Conservation (phyloP, 1,140 invertebrate genomes). For the Calosoma granatense region DNA sequence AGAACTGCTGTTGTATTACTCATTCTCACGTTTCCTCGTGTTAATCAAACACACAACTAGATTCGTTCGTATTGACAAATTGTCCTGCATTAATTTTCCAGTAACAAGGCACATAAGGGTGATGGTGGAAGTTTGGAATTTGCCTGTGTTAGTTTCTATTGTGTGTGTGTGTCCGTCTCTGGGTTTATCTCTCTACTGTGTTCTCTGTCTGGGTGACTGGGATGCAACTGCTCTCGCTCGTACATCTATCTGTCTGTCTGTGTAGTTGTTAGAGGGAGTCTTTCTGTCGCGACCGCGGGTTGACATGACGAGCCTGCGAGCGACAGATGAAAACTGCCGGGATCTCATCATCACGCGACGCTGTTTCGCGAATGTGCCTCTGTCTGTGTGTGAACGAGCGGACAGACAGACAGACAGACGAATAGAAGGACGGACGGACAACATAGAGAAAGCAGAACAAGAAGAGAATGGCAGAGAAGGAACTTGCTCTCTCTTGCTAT, state of each 20-base stretch:
- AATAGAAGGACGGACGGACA: background rate
- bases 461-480: background rate
- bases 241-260: background rate
- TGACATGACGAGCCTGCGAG: constrained; percentile 1
- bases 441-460: background rate
- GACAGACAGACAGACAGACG: background rate
- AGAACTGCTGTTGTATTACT: no score
- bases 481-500: no score
- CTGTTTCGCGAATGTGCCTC: background rate
- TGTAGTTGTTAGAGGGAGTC: background rate
- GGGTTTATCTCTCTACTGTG: no score
- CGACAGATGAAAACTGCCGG: constrained; percentile 8
- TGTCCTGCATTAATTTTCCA: no score
- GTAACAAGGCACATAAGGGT: no score
- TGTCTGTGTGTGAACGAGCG: background rate
- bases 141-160: no score
- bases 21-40: no score
- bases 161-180: background rate
- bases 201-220: no score
- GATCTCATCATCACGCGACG: constrained; percentile 7
- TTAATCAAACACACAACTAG: no score
- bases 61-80: no score
- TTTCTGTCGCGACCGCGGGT: constrained; percentile 6
- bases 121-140: no score
- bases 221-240: background rate